These are phyloP conservation scores for Sarcophaga peregrina DNA, from an alignment of 1,140 invertebrate genomes.

Conservation along the genomic window DNA sequence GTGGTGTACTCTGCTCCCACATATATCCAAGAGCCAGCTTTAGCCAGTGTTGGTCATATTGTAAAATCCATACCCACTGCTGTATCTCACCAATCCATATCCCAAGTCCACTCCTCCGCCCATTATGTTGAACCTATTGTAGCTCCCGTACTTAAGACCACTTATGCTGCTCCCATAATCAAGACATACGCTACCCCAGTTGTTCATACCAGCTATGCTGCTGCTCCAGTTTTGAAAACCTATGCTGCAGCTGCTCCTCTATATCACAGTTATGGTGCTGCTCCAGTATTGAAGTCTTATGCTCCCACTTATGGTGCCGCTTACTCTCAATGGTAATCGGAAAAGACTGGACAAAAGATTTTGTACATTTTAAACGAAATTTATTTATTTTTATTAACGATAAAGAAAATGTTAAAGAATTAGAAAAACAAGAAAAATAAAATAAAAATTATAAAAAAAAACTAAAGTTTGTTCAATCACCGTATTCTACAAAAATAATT, in stretches of 20 bases:
- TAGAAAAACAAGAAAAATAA: too few species aligned
- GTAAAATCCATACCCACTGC: conserved; percentile 65
- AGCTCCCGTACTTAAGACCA: conserved; percentile 41
- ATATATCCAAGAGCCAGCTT: conserved; percentile 52
- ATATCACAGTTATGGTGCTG: not conserved
- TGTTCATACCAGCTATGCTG: conserved; percentile 49
- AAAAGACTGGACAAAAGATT: too few species aligned
- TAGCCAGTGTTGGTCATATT: conserved; percentile 58
- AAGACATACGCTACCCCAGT: conserved; percentile 49
- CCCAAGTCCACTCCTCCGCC: conserved; percentile 18
- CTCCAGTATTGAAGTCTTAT: conserved; percentile 35
- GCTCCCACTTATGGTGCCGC: conserved; percentile 46
- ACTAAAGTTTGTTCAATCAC: too few species aligned
- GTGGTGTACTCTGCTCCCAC: conserved; percentile 41
- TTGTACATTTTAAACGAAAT: not conserved
- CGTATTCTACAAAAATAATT: too few species aligned
- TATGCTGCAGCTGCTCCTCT: conserved; percentile 43
- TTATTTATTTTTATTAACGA: not conserved
- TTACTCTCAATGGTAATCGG: conserved; percentile 21
- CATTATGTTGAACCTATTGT: conserved; percentile 29
- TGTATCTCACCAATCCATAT: conserved; percentile 65
- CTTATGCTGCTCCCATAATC: not conserved
- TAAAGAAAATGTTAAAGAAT: too few species aligned
- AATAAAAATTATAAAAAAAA: too few species aligned
- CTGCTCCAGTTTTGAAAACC: conserved; percentile 38